Conservation (phyloP, 2,797 vertebrate genomes). For the Sebastes trivittatus region DNA sequence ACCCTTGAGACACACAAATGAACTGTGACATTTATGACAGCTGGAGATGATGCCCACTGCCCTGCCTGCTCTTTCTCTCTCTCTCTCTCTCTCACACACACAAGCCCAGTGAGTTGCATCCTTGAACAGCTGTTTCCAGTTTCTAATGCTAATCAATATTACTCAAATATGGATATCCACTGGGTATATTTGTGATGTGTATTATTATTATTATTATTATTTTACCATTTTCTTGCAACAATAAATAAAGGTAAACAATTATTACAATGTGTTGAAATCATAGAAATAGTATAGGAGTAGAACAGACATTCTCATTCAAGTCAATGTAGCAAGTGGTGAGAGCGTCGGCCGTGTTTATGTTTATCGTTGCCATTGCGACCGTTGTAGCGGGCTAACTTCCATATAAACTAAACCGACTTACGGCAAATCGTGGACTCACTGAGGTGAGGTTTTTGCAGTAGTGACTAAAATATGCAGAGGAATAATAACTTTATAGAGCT, state of each 20-base stretch:
- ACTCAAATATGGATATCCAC: not conserved
- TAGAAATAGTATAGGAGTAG: too few species aligned
- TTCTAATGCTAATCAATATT: not conserved
- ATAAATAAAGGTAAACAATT: not conserved
- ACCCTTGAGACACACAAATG: slow-evolving; percentile 72
- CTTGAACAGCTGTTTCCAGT: slow-evolving; percentile 14
- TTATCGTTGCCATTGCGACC: too few species aligned
- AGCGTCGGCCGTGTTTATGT: too few species aligned
- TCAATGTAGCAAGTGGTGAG: too few species aligned
- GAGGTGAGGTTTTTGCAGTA: too few species aligned
- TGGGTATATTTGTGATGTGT: not conserved
- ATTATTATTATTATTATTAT: not conserved
- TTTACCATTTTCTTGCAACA: not conserved
- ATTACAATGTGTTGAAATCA: not conserved
- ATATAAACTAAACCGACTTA: too few species aligned
- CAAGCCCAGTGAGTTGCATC: not conserved
- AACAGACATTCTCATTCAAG: too few species aligned
- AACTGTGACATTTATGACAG: slow-evolving; percentile 78
- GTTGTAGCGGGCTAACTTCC: too few species aligned
- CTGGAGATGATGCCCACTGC: slow-evolving; percentile 62
- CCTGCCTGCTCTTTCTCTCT: not conserved
- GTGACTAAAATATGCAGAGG: too few species aligned
- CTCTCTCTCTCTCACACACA: not conserved
- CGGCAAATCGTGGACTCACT: too few species aligned
- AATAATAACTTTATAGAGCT: too few species aligned